Evolutionary conservation across 1,140 invertebrate genomes (phyloP), one percentile per base, ranked within the genome.

Genomic region (Tetragonula clypearis): DNA sequence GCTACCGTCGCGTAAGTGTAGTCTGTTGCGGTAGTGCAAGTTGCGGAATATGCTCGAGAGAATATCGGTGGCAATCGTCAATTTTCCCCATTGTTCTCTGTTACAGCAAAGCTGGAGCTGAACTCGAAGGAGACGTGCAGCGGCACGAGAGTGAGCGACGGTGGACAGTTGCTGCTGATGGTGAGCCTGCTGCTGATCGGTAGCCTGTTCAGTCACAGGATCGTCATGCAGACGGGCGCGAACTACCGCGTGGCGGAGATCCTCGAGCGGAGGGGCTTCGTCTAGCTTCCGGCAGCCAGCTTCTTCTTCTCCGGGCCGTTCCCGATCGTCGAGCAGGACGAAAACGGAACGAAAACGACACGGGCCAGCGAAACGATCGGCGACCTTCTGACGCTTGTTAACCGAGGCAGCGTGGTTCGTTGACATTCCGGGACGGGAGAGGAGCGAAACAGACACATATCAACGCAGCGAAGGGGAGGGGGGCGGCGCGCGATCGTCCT

Each of bases 61-160:
- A 30, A 30, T 30, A 35, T 35, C 35, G 35, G 35, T 35, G 68
- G 12, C 35, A 35, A 5, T 71, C 3, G 19, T 3, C 35, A 35
- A 35, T 35, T n/a, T n/a, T 62, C 12, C n/a, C 12, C 14, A 17
- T 60, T 35, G 55, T 15, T 88, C 69, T 92, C 41, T 93, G 90
- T 94, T 94, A 2, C 90, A 95, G 94, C 94, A 11, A 94, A 94
- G 91, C 78, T 94, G 87, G 94, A 95, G 26, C 91, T 93, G 85
- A 85, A 88, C 49, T 91, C 94, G 68, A 95, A 94, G 82, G 93
- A 94, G 53, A 92, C 93, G 14, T 94, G 94, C 90, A 95, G 91
- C 86, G 93, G 94, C 41, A 91, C 91, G 19, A 89, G 82, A 35
- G 41, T 80, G 58, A 79, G 49, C 77, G 55, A 60, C 55, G 85